Conservation (phyloP, 2,797 vertebrate species). For the Falco naumanni region DNA sequence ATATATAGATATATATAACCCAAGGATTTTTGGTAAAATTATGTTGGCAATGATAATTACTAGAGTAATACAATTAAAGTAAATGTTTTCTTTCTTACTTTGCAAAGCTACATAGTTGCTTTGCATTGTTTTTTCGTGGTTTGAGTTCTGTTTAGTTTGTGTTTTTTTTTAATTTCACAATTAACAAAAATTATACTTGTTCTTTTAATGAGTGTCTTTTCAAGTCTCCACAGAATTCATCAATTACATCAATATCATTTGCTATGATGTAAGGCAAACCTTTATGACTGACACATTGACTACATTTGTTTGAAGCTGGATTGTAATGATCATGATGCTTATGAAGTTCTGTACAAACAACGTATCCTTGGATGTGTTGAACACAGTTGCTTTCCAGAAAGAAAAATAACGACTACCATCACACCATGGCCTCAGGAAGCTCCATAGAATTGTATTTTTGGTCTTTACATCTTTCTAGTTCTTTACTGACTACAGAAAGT, state of each 20-base stretch:
- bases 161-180: not conserved
- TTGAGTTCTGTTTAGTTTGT: not conserved
- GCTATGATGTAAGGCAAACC: not conserved
- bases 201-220: not conserved
- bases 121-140: accelerated
- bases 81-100: not conserved
- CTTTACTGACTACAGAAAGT: not conserved
- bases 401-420: not conserved
- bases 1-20: not conserved
- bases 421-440: not conserved
- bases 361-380: not conserved
- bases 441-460: not conserved
- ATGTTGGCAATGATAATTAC: not conserved
- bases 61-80: not conserved
- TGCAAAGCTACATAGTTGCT: not conserved
- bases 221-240: not conserved
- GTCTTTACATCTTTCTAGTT: not conserved
- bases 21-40: not conserved
- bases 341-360: not conserved
- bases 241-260: not conserved
- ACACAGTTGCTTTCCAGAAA: not conserved
- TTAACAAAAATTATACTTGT: not conserved
- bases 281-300: not conserved
- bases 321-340: not conserved
- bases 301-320: not conserved